phyloP scores from a whole-genome alignment of 2,113 vertebrate species.

The Dipodomys merriami region DNA sequence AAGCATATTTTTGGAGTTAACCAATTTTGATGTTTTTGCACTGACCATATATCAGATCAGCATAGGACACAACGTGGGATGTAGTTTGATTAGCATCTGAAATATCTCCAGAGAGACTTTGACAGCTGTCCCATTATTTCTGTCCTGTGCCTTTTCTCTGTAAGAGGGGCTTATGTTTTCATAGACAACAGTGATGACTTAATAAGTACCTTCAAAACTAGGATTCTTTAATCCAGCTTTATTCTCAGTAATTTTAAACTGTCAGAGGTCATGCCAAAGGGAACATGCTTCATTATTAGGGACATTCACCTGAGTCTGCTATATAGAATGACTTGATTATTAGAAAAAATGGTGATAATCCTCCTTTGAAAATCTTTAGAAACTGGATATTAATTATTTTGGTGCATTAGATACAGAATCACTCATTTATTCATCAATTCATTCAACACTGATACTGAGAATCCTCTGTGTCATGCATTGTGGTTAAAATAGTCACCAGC shows the following conservation, averaged over 20 bases:
- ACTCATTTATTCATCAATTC: not conserved
- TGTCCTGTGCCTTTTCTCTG: not conserved
- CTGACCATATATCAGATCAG: not conserved
- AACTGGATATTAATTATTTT: not conserved
- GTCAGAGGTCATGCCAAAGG: not conserved
- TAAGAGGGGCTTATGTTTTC: not conserved
- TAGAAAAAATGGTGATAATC: not conserved
- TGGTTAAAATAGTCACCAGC: not conserved
- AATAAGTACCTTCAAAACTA: not conserved
- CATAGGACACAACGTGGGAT: not conserved
- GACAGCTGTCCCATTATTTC: not conserved
- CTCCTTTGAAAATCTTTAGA: not conserved
- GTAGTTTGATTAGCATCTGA: not conserved
- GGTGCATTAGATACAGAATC: not conserved
- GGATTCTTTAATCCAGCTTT: not conserved
- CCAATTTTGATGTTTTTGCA: not conserved
- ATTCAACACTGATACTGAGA: not conserved
- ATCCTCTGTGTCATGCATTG: fast-evolving
- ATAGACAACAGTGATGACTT: not conserved
- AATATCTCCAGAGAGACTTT: slow-evolving; percentile 34
- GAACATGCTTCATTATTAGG: not conserved
- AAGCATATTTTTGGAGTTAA: not conserved
- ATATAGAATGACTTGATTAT: not conserved
- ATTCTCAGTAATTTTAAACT: slow-evolving; percentile 11
- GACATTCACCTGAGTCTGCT: not conserved